A percentile compares a stretch with the other conserved stretches of the same genome.
Conservation (phyloP, 2,888 invertebrate species). For the Omphaloscelis lunosa region DNA sequence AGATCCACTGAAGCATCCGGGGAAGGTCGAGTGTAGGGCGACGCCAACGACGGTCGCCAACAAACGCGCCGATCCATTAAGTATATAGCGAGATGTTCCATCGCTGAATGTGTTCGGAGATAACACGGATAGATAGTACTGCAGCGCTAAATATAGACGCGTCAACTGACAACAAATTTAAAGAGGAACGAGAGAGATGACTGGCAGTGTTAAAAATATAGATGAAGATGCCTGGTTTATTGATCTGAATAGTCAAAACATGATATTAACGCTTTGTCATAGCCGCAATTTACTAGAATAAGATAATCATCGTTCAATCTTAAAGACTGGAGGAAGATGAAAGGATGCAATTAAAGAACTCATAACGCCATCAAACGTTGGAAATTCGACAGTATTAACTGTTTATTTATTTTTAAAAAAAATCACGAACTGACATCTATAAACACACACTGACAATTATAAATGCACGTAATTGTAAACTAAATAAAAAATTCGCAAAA, state of each 20-base stretch:
- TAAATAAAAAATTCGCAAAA: not conserved
- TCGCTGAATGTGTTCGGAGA: slow-evolving; percentile 42
- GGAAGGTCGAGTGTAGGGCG: slow-evolving; percentile 66
- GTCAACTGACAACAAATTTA: slow-evolving; percentile 18
- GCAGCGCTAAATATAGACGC: slow-evolving; percentile 39
- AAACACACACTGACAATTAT: too few species aligned
- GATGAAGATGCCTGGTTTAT: not conserved
- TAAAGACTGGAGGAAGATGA: too few species aligned
- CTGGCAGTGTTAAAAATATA: not conserved
- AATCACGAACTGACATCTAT: not conserved
- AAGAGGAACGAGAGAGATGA: slow-evolving; percentile 1
- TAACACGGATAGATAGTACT: slow-evolving; percentile 47
- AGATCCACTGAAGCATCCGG: slow-evolving; percentile 26
- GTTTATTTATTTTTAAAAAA: not conserved
- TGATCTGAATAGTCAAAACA: not conserved
- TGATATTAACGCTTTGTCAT: not conserved
- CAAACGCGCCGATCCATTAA: slow-evolving; percentile 52
- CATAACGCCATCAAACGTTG: not conserved
- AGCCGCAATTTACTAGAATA: not conserved
- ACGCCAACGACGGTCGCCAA: slow-evolving; percentile 54
- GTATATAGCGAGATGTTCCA: slow-evolving; percentile 49
- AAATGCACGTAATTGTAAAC: slow-evolving; percentile 5
- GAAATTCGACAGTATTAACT: not conserved
- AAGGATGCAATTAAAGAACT: not conserved
- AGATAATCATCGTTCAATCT: not conserved